Percentiles rank a stretch among this genome's conserved stretches.
Evolutionary conservation across 2,888 invertebrate genomes (phyloP).

Genomic region (Nephrotoma appendiculata): DNA sequence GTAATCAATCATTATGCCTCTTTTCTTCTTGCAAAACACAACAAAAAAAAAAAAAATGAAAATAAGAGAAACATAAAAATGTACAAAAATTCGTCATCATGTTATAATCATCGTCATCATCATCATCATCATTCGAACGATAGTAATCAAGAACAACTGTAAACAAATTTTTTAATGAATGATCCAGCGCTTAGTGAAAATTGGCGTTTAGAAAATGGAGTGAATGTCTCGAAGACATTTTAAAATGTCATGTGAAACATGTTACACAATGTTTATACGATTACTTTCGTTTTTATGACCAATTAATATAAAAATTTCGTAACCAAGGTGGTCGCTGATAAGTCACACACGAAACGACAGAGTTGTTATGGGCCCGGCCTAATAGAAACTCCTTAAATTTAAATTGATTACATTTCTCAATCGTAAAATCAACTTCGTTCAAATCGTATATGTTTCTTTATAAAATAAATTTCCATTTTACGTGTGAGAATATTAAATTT

Average conservation of each 20-base stretch:
- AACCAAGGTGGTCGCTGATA: not conserved
- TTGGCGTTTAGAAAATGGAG: not conserved
- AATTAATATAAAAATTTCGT: too few species aligned
- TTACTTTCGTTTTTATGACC: too few species aligned
- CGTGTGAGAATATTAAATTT: not conserved
- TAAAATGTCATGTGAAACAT: too few species aligned
- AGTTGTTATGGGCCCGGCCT: not conserved
- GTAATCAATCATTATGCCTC: slow-evolving; percentile 1
- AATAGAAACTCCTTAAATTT: not conserved
- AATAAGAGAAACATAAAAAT: not conserved
- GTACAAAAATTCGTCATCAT: not conserved
- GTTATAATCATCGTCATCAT: not conserved
- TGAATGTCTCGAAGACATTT: too few species aligned
- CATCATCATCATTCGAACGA: not conserved
- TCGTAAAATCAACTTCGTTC: not conserved
- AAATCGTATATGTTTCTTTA: not conserved
- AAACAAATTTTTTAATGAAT: not conserved
- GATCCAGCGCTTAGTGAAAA: not conserved
- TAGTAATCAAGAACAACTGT: not conserved
- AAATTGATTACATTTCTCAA: not conserved
- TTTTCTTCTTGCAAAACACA: not conserved
- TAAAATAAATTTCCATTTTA: not conserved
- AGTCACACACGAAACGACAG: not conserved
- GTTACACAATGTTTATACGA: too few species aligned
- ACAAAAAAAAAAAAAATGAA: not conserved